These are phyloP conservation scores for Dicrurus megarhynchus DNA, from an alignment of 2,113 vertebrate species.

Conservation along the genomic window DNA sequence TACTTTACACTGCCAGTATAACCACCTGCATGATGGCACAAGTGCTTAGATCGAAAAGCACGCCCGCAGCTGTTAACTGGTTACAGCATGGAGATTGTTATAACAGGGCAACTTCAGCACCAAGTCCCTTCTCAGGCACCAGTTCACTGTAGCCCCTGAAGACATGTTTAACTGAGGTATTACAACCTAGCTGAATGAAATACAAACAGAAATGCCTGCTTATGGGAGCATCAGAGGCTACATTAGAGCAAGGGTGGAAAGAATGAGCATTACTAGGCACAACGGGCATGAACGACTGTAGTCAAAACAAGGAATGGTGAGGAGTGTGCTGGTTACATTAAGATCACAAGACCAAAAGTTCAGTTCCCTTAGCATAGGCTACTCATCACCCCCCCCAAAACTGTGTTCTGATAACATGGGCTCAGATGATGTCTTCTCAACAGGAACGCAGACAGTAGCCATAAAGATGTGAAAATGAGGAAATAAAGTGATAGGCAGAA, in stretches of 20 bases:
- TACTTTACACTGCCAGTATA: not conserved
- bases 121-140: not conserved
- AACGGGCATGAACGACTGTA: accelerated
- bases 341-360: not conserved
- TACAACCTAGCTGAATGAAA: not conserved
- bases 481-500: not conserved
- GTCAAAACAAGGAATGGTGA: not conserved
- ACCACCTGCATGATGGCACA: not conserved
- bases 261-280: not conserved
- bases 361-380: not conserved
- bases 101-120: not conserved
- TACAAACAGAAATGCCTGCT: not conserved
- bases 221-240: not conserved
- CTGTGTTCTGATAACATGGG: not conserved
- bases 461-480: not conserved
- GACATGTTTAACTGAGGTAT: not conserved
- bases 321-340: not conserved
- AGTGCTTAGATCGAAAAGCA: not conserved
- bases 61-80: not conserved
- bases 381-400: accelerated
- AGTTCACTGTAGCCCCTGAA: not conserved
- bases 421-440: not conserved
- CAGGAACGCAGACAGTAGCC: not conserved
- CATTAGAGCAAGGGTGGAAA: not conserved
- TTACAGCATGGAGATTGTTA: not conserved